These are phyloP conservation scores for Sula dactylatra DNA, from an alignment of 2,113 vertebrate genomes.

Conservation along the genomic window DNA sequence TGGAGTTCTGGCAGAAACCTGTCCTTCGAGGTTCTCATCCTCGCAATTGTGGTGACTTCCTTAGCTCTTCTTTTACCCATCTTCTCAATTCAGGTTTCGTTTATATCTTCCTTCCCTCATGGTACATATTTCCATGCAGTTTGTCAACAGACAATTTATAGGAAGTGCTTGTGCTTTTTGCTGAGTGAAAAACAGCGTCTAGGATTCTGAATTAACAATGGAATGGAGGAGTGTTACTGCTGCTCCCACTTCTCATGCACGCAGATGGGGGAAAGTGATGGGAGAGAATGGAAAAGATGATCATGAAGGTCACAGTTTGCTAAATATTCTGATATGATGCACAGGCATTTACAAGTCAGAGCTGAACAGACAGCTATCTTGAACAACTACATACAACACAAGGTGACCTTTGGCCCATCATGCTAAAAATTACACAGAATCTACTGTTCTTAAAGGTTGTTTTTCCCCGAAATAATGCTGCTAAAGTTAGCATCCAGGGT, in stretches of 20 bases:
- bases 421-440: background rate
- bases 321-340: background rate
- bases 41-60: background rate
- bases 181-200: background rate
- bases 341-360: background rate
- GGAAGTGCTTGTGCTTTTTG: background rate
- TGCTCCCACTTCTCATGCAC: background rate
- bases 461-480: slow-evolving; percentile 2
- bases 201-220: background rate
- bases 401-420: background rate
- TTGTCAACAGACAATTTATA: background rate
- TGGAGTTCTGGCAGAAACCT: background rate
- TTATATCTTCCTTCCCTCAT: background rate
- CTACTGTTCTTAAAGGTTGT: background rate
- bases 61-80: background rate
- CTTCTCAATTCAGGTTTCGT: background rate
- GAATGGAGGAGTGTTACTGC: background rate
- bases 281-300: background rate
- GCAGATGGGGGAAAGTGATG: background rate
- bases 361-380: background rate
- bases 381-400: background rate
- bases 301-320: background rate
- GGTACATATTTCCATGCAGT: background rate
- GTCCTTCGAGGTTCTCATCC: background rate
- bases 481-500: background rate